Evolutionary conservation across 2,888 invertebrate species (phyloP), one percentile per base, ranked within the genome.

Genomic region (Ctena decussata): DNA sequence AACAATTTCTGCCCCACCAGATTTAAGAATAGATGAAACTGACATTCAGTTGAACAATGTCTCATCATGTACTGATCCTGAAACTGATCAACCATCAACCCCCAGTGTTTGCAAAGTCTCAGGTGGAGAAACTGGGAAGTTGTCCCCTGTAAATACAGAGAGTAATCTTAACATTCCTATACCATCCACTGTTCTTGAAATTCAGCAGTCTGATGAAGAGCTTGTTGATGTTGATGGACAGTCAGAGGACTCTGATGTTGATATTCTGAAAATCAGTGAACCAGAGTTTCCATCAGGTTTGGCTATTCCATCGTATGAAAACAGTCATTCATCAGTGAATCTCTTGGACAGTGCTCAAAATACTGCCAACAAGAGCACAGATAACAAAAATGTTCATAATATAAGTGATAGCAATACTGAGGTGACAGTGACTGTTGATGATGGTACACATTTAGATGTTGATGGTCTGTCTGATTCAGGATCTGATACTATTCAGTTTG

Each of bases 241-340:
- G 2, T 84, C 79, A n/a, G 73, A 80, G 57, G 76, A 79, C 65
- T 87, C 82, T 44, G 85, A 87, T 82, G 57, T 77, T 32, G 86
- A 85, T 74, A 49, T 86, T 11, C 35, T 65, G 30, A 65, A 65
- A 65, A 65, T 65, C 21, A 21, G 21, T 35, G 65, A 65, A n/a
- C 11, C 21, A 35, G 18, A 35, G 3, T 65, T 21, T 1, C 32
- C 65, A 18, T 32, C 35, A 35, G 35, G 11, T 3, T 18, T 35
- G 18, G 8, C 18, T 35, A 18, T 32, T 65, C 18, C 65, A 65
- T 21, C 24, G 8, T 1, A 57, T 57, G 12, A 24, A 27, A 57
- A 8, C 27, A 27, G 24, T 57, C 11, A 2, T 2, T n/a, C 27
- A 15, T 24, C 24, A 27, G 5, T 3, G n/a, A 27, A 3, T 27